Conservation (phyloP, 1,140 invertebrate genomes). For the Pomacea maculata region DNA sequence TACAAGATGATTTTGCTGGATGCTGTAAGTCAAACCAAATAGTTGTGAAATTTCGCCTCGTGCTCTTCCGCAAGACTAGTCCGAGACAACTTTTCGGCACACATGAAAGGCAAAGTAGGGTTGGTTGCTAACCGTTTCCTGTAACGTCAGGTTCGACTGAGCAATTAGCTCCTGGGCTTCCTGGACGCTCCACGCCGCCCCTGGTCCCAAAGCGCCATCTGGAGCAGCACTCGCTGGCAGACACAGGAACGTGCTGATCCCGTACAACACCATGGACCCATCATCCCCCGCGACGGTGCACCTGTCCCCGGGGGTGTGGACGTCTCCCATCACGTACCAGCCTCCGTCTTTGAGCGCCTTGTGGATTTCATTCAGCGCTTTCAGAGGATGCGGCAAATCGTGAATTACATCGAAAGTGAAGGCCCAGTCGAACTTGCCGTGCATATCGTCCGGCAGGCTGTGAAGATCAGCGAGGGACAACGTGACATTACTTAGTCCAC, state of each 20-base stretch:
- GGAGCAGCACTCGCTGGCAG: slow-evolving; percentile 20
- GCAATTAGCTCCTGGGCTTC: slow-evolving; percentile 8
- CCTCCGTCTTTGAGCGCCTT: slow-evolving; percentile 9
- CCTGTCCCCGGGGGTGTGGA: slow-evolving; percentile 15
- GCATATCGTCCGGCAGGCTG: slow-evolving; percentile 7
- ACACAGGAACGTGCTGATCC: slow-evolving; percentile 24
- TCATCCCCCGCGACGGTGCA: slow-evolving; percentile 10
- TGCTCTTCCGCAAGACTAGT: background rate
- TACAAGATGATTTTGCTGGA: too few species aligned
- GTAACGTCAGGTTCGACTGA: slow-evolving; percentile 2
- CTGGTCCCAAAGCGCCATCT: slow-evolving; percentile 3
- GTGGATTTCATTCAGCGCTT: slow-evolving; percentile 13
- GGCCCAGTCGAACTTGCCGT: slow-evolving; percentile 12
- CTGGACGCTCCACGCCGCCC: slow-evolving; percentile 20
- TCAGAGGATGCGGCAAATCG: slow-evolving; percentile 17
- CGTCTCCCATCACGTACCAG: slow-evolving; percentile 16
- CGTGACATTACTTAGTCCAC: slow-evolving; percentile 10
- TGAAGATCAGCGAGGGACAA: slow-evolving; percentile 17
- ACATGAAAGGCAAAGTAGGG: slow-evolving; percentile 19
- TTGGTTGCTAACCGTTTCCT: background rate
- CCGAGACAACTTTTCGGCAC: background rate
- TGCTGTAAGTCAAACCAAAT: too few species aligned
- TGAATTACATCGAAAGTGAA: slow-evolving; percentile 25
- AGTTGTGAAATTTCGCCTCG: too few species aligned
- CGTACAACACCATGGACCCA: slow-evolving; percentile 17